Evolutionary conservation across 2,888 invertebrate species (phyloP).

Genomic region (Nomada lathburiana): DNA sequence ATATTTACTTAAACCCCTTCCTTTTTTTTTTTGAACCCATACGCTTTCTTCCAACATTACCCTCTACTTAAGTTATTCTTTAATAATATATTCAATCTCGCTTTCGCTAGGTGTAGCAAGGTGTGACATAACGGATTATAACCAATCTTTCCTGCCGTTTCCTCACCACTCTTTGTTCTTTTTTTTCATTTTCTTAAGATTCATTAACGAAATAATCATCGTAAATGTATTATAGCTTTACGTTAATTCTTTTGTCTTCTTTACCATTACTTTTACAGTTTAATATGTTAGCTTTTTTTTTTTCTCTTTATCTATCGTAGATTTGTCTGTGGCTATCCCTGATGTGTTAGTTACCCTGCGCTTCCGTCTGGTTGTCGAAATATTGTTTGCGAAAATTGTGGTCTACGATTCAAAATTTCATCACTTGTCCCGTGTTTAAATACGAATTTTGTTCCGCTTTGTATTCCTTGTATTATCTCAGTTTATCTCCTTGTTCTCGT

Average conservation of each 20-base stretch:
- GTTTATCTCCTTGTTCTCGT: not conserved
- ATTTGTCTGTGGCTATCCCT: slow-evolving; percentile 85
- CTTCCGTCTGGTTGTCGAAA: slow-evolving; percentile 85
- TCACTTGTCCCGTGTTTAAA: slow-evolving; percentile 55
- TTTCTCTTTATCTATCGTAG: slow-evolving; percentile 83
- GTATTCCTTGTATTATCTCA: not conserved
- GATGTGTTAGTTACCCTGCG: slow-evolving; percentile 85
- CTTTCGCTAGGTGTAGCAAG: slow-evolving; percentile 64
- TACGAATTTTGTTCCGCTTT: slow-evolving; percentile 33
- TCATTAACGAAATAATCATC: slow-evolving; percentile 80
- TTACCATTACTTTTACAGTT: slow-evolving; percentile 81
- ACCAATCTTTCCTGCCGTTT: slow-evolving; percentile 65
- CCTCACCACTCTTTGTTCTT: slow-evolving; percentile 60
- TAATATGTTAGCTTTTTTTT: slow-evolving; percentile 82
- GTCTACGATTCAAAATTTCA: slow-evolving; percentile 78
- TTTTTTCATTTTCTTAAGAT: slow-evolving; percentile 65
- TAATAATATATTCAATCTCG: slow-evolving; percentile 70
- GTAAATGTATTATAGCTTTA: slow-evolving; percentile 80
- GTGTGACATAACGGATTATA: slow-evolving; percentile 68
- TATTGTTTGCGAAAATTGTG: slow-evolving; percentile 82
- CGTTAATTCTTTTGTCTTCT: slow-evolving; percentile 68
- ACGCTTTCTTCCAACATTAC: slow-evolving; percentile 66
- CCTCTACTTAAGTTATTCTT: slow-evolving; percentile 71
- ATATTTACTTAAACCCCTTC: slow-evolving; percentile 68
- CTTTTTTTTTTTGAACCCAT: slow-evolving; percentile 61